Evolutionary conservation across 2,888 invertebrate genomes (phyloP), one percentile per base, ranked within the genome.

Genomic region (Sericinus montela): DNA sequence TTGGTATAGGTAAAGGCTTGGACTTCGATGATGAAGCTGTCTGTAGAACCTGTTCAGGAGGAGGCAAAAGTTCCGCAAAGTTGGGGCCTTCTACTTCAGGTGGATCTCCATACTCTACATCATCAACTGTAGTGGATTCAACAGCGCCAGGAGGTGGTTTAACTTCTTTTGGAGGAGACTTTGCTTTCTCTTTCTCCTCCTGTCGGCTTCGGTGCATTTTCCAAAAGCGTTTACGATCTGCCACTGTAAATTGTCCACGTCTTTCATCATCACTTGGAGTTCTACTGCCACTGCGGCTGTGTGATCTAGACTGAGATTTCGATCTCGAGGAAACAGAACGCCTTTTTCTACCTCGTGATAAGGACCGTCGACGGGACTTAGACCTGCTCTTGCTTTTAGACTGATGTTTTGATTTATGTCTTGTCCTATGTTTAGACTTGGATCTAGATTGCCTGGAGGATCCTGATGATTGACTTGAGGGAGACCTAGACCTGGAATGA

Each of bases 1-100:
- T 95, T 0, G 92, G 92, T 66, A 95, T 93, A 37, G 89, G 82
- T 29, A 90, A 82, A 19, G 88, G 70, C 10, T 91, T 91, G 2
- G 88, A 78, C 47, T 87, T 91, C 45, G 91, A 83, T 3, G 75
- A 63, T 1, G 81, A 76, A n/a, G 70, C 57, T 2, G 71, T 63
- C 32, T 66, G 68, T 51, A 69, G 50, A 0, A 77, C 68, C 56
- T 82, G 82, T 14, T 75, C 74, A 3, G 71, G 58, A 1, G 72
- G 57, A 0, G 69, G 73, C 5, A 83, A 57, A 1, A 84, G 58
- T 44, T 88, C 88, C 0, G 84, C 87, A 57, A 80, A 88, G 55
- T 88, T 87, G 0, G 81, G 87, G 0, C 88, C 88, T 56, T 84
- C 88, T 0, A 87, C 71, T 56, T 87, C 87, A 2, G 88, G 88